Base-by-base conservation (phyloP, 2,888 invertebrate genomes). In the Adelphocoris suturalis region DNA sequence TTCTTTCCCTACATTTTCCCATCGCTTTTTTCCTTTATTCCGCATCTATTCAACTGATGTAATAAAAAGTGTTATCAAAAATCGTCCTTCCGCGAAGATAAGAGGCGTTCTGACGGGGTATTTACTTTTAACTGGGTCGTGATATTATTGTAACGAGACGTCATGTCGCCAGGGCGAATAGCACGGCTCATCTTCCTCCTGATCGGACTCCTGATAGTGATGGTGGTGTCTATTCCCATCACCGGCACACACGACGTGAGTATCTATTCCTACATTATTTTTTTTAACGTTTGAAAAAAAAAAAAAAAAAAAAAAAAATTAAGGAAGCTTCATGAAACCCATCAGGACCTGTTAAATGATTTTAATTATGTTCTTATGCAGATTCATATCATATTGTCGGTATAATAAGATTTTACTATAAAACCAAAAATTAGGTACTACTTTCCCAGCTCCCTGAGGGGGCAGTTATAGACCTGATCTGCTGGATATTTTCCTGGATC, bases 81-180 rank as follows among this genome's bases (percentile, higher is more conserved):
- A n/a, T 57, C 19, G 57, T n/a, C 7, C 0, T n/a, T 27, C 68
- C 3, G 23, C 13, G 68, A 4, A 19, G 1, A 68, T 23, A 68
- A 68, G 37, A 37, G 7, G 37, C 2, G 2, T 37, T 7, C 7
- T 37, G 37, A 37, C 37, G 37, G 37, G 2, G 2, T 37, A 4
- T 37, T 37, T 7, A 37, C 37, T 7, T 37, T 37, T 37, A 4
- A 7, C 37, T 37, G 37, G 37, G 7, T 37, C 37, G 37, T 37
- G 1, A 68, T n/a, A n/a, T n/a, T n/a, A 61, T 12, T 57, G 28
- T 23, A 52, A 47, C 37, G 85, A 28, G 68, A 48, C 90, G 75
- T 19, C 61, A 87, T 80, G 90, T 90, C 87, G n/a, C 87, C 90
- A 19, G 68, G 55, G 16, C 28, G 75, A 82, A 11, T 48, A 37